Evolutionary conservation across 2,113 vertebrate species (phyloP).

Genomic region (Phalacrocorax brasilianus): DNA sequence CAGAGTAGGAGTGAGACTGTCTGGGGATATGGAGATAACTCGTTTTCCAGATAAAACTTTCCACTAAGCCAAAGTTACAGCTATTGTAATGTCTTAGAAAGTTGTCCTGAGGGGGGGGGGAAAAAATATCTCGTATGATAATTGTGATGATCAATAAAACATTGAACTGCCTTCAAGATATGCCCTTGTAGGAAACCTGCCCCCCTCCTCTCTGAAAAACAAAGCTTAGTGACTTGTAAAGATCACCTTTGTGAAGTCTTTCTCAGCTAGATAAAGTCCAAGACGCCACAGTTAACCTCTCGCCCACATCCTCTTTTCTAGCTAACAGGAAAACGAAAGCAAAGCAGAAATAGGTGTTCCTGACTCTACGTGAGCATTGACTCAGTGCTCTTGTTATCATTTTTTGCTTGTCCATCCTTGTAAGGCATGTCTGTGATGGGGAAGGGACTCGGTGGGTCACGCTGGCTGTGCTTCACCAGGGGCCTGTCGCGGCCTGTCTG

Average conservation of each 20-base stretch:
- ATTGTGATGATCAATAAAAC: not conserved
- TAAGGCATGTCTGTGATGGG: rapidly evolving
- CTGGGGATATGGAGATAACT: not conserved
- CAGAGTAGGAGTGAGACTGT: not conserved
- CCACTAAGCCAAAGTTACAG: not conserved
- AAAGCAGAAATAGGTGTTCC: not conserved
- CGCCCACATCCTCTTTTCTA: not conserved
- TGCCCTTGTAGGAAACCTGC: not conserved
- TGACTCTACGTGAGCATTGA: rapidly evolving
- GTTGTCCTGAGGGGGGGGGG: not conserved
- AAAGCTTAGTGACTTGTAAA: not conserved
- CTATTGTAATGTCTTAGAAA: not conserved
- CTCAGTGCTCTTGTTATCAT: not conserved
- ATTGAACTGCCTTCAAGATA: not conserved
- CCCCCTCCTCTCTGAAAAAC: not conserved
- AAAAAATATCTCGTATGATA: not conserved
- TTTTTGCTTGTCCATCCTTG: not conserved
- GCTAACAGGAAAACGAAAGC: not conserved
- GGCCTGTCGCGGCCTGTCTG: no score
- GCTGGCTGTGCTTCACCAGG: not conserved
- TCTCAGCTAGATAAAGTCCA: not conserved
- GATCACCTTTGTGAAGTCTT: not conserved
- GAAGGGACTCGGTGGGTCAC: not conserved
- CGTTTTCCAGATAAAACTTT: not conserved
- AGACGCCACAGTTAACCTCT: not conserved